phyloP scores from a whole-genome alignment of 2,797 vertebrate genomes.

The Lepus oiostolus region DNA sequence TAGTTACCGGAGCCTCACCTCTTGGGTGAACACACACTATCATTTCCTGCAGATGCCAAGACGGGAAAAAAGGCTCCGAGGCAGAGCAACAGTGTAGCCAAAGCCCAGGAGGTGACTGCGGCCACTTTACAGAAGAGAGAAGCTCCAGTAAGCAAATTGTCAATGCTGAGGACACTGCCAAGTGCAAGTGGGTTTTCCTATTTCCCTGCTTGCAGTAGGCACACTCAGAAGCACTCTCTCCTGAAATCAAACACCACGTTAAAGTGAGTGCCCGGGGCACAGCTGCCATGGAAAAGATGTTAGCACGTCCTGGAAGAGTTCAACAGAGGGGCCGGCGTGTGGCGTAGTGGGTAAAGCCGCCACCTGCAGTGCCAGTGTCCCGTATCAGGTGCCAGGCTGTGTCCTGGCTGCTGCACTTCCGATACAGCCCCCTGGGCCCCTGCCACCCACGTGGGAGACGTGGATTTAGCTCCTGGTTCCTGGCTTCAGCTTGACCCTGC shows the following conservation, averaged over 20 bases:
- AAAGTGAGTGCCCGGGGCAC: not conserved
- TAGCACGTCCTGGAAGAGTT: not conserved
- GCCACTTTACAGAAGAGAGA: slow-evolving; percentile 38
- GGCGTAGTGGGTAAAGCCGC: too few relatives aligned
- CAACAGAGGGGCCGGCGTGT: not conserved
- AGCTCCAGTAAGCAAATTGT: not conserved
- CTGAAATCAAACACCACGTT: not conserved
- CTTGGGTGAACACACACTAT: not conserved
- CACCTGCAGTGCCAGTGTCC: too few relatives aligned
- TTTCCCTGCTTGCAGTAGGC: not conserved
- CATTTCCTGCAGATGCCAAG: not conserved
- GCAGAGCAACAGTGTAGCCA: not conserved
- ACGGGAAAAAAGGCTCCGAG: not conserved
- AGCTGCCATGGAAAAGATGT: not conserved
- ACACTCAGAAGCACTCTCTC: not conserved
- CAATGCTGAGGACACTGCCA: not conserved
- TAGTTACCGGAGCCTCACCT: not conserved
- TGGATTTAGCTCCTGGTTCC: too few relatives aligned
- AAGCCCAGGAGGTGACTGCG: not conserved
- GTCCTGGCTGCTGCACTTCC: too few relatives aligned
- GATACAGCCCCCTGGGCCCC: too few relatives aligned
- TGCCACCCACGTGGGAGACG: too few relatives aligned
- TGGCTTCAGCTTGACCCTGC: too few relatives aligned
- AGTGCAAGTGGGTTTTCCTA: not conserved
- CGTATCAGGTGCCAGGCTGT: too few relatives aligned